Evolutionary conservation across 2,797 vertebrate genomes (phyloP).

Genomic region (Chelon auratus): DNA sequence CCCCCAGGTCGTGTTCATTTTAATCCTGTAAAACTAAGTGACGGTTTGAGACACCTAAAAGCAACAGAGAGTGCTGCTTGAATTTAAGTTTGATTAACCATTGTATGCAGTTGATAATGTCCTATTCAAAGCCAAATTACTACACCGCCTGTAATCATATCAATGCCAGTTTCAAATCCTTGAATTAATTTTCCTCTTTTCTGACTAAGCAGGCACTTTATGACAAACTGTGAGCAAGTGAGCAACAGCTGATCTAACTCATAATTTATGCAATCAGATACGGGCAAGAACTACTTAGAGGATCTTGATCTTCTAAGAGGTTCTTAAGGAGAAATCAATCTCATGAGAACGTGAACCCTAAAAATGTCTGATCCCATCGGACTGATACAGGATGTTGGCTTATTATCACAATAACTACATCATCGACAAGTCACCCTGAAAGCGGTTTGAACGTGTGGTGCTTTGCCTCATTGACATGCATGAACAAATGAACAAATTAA

Average conservation of each 20-base stretch:
- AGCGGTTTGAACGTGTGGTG: not conserved
- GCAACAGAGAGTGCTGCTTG: conserved; percentile 20
- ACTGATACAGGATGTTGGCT: conserved; percentile 20
- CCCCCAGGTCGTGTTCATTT: not conserved
- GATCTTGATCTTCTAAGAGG: conserved; percentile 45
- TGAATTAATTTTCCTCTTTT: conserved; percentile 43
- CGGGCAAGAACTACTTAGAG: conserved; percentile 34
- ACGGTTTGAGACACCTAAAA: conserved; percentile 20
- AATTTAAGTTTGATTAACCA: conserved; percentile 58
- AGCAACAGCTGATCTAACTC: conserved; percentile 45
- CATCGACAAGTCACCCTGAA: conserved; percentile 26
- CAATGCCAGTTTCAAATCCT: conserved; percentile 48
- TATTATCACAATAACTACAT: conserved; percentile 27
- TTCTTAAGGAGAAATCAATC: conserved; percentile 44
- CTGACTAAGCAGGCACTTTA: conserved; percentile 39
- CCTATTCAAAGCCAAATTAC: conserved; percentile 46
- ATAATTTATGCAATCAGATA: conserved; percentile 62
- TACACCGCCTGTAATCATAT: conserved; percentile 31
- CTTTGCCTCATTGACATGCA: conserved; percentile 37
- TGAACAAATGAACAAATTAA: conserved; percentile 52
- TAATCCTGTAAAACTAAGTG: conserved; percentile 18
- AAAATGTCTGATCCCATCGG: conserved; percentile 37
- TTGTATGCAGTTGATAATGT: conserved; percentile 52
- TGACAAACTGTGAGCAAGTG: conserved; percentile 32
- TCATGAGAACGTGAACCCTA: conserved; percentile 16